A percentile compares a stretch with the other conserved stretches of the same genome.
These are phyloP conservation scores for Panthera tigris DNA, from an alignment of 2,113 vertebrate species.

Conservation along the genomic window DNA sequence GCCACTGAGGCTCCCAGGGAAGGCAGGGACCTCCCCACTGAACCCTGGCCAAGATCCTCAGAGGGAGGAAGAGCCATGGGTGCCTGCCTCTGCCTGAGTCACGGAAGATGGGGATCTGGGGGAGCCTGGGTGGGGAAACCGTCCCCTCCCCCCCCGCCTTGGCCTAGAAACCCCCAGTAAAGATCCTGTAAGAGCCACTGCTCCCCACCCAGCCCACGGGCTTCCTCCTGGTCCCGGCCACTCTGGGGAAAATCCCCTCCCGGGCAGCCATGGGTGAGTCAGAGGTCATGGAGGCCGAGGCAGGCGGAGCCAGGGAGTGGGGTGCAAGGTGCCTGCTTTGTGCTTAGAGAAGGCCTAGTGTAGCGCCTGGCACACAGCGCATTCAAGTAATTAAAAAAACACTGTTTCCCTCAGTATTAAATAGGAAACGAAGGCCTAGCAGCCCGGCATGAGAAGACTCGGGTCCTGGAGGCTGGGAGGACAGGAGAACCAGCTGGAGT, in stretches of 20 bases:
- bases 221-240: not conserved
- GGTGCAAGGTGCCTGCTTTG: fast-evolving
- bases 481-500: not conserved
- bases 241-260: not conserved
- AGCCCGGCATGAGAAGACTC: not conserved
- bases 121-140: fast-evolving
- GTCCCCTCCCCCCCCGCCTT: not conserved
- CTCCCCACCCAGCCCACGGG: not conserved
- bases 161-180: not conserved
- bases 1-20: not conserved
- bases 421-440: not conserved
- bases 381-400: not conserved
- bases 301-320: not conserved
- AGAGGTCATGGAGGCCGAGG: not conserved
- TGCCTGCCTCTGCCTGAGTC: not conserved
- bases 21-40: not conserved
- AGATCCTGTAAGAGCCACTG: not conserved
- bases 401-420: not conserved
- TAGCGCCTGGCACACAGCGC: not conserved
- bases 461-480: not conserved
- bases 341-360: not conserved
- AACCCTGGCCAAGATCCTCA: not conserved
- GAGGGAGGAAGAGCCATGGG: not conserved
- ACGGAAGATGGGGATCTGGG: not conserved
- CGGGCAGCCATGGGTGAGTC: not conserved